Percentiles rank a stretch among this genome's conserved stretches.
These are phyloP conservation scores for Drosophila takahashii DNA, from an alignment of 1,140 invertebrate genomes.

Conservation along the genomic window DNA sequence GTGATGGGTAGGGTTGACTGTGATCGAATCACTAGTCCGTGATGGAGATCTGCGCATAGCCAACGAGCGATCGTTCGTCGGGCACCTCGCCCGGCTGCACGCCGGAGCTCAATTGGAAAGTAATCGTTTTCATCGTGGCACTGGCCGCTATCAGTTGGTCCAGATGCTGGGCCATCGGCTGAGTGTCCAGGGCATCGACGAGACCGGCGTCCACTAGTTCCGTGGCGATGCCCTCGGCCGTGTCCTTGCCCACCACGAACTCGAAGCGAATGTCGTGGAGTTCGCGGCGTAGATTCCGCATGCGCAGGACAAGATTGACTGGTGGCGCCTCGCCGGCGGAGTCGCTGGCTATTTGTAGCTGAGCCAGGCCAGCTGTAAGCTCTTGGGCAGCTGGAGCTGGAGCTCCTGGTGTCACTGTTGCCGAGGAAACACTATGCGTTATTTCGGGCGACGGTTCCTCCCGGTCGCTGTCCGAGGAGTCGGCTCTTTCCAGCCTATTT, in stretches of 20 bases:
- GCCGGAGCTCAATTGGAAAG: slow-evolving; percentile 93
- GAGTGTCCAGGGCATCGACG: slow-evolving; percentile 95
- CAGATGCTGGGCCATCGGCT: slow-evolving; percentile 95
- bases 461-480: slow-evolving; percentile 86
- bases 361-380: slow-evolving; percentile 60
- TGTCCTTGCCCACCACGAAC: slow-evolving; percentile 95
- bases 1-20: slow-evolving; percentile 32
- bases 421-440: slow-evolving; percentile 65
- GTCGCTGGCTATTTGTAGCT: slow-evolving; percentile 65
- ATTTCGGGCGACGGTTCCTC: slow-evolving; percentile 77
- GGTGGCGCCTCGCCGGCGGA: slow-evolving; percentile 77
- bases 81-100: slow-evolving; percentile 92
- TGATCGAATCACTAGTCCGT: slow-evolving; percentile 88
- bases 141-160: slow-evolving; percentile 94
- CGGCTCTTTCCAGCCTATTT: slow-evolving; percentile 86
- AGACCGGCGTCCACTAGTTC: slow-evolving; percentile 97
- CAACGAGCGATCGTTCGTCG: slow-evolving; percentile 97
- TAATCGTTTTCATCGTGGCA: slow-evolving; percentile 89
- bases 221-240: slow-evolving; percentile 96
- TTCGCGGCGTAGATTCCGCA: slow-evolving; percentile 95
- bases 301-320: slow-evolving; percentile 92
- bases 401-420: slow-evolving; percentile 59
- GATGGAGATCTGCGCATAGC: slow-evolving; percentile 98
- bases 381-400: slow-evolving; percentile 43
- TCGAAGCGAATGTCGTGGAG: slow-evolving; percentile 99